phyloP scores from a whole-genome alignment of 1,140 invertebrate genomes.

The Ptiloglossa arizonensis region DNA sequence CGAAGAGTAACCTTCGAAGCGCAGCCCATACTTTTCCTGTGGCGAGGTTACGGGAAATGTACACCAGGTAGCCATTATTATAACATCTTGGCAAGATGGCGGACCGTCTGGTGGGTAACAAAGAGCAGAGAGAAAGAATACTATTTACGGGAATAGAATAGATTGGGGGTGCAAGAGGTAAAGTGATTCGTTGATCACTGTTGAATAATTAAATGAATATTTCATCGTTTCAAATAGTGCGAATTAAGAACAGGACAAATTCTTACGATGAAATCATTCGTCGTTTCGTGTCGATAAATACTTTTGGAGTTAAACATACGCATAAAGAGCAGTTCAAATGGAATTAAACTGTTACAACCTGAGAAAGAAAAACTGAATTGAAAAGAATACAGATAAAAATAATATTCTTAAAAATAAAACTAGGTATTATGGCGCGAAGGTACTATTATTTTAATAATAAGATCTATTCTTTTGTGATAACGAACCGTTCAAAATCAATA shows the following conservation, averaged over 20 bases:
- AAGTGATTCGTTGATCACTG: background rate
- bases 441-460: too few relatives aligned
- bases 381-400: too few relatives aligned
- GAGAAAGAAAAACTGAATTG: too few relatives aligned
- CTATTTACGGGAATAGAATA: background rate
- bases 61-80: constrained; percentile 62
- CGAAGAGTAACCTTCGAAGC: background rate
- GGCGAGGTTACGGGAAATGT: constrained; percentile 25
- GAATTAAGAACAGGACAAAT: background rate
- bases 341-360: too few relatives aligned
- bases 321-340: too few relatives aligned
- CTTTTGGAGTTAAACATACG: too few relatives aligned
- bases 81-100: constrained; percentile 60
- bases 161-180: background rate
- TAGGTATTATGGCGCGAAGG: too few relatives aligned
- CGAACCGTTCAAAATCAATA: too few relatives aligned
- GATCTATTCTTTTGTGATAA: too few relatives aligned
- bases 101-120: constrained; percentile 8
- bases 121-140: constrained; percentile 15
- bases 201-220: background rate
- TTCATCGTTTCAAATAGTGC: background rate
- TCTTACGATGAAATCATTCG: too few relatives aligned
- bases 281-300: too few relatives aligned
- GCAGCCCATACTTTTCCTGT: constrained; percentile 40
- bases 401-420: too few relatives aligned